phyloP scores from a whole-genome alignment of 2,888 invertebrate genomes.

The Euspilapteryx auroguttella region DNA sequence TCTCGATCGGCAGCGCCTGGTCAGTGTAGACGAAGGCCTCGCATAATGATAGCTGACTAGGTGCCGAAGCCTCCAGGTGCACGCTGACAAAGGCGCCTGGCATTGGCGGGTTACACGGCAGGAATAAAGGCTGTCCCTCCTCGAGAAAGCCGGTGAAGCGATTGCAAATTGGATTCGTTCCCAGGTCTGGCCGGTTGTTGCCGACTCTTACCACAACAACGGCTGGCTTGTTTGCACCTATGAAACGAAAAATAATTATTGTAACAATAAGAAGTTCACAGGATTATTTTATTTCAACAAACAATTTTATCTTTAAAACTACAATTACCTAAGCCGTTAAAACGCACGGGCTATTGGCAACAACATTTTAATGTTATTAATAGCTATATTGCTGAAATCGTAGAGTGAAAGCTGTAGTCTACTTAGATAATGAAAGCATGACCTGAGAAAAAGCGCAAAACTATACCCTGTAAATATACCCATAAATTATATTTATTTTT shows the following conservation, averaged over 20 bases:
- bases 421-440: too few relatives aligned
- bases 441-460: too few relatives aligned
- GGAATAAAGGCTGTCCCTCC: slow-evolving; percentile 87
- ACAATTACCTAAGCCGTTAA: too few relatives aligned
- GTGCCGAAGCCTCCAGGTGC: slow-evolving; percentile 75
- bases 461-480: too few relatives aligned
- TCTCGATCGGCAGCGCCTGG: slow-evolving; percentile 84
- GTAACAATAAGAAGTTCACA: too few relatives aligned
- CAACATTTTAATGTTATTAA: too few relatives aligned
- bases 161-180: slow-evolving; percentile 91
- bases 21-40: slow-evolving; percentile 95
- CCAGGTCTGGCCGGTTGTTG: slow-evolving; percentile 89
- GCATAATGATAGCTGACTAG: slow-evolving; percentile 84
- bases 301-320: too few relatives aligned
- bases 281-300: too few relatives aligned
- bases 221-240: slow-evolving; percentile 77
- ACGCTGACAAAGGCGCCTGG: slow-evolving; percentile 94
- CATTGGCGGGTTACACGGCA: slow-evolving; percentile 94
- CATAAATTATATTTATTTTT: too few relatives aligned
- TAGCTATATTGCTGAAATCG: too few relatives aligned
- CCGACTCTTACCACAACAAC: slow-evolving; percentile 89
- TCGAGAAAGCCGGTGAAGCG: slow-evolving; percentile 83
- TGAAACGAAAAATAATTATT: slow-evolving; percentile 6
- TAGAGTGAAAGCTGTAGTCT: too few relatives aligned
- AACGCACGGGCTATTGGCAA: too few relatives aligned